Conservation (phyloP, 2,797 vertebrate genomes). For the Malacoctenus gilli region DNA sequence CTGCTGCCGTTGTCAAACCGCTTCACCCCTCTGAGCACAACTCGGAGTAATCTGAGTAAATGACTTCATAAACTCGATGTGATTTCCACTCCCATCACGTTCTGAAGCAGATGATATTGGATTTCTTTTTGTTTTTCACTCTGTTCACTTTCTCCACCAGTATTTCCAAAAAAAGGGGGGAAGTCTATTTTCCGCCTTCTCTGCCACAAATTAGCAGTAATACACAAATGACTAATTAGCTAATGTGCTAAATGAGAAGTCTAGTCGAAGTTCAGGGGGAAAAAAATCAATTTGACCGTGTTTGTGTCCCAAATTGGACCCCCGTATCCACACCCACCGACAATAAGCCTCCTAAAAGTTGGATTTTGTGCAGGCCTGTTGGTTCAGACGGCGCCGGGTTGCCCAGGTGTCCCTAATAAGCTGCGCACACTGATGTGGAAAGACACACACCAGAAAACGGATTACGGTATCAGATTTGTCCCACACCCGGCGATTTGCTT, state of each 20-base stretch:
- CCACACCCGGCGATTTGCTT: constrained; percentile 39
- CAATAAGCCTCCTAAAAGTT: constrained; percentile 3
- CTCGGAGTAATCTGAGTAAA: constrained; percentile 17
- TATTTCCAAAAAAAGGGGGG: too few relatives aligned
- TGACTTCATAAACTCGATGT: constrained; percentile 22
- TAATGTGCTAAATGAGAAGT: too few relatives aligned
- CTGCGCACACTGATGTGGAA: constrained; percentile 27
- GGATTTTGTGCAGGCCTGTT: constrained; percentile 19
- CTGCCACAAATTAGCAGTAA: too few relatives aligned
- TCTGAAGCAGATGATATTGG: too few relatives aligned
- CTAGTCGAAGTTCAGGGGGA: too few relatives aligned
- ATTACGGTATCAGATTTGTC: constrained; percentile 59
- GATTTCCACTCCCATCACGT: constrained; percentile 1
- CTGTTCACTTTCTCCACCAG: too few relatives aligned
- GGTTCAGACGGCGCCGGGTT: constrained; percentile 25
- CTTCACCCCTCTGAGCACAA: constrained; percentile 21
- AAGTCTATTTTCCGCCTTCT: too few relatives aligned
- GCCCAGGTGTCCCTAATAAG: constrained; percentile 56
- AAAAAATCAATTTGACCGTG: too few relatives aligned
- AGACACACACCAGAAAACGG: constrained; percentile 36
- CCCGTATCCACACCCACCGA: constrained; percentile 3
- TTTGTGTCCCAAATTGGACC: background rate
- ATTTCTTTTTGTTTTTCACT: too few relatives aligned
- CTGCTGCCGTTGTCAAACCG: constrained; percentile 23
- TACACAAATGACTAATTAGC: too few relatives aligned